phyloP scores from a whole-genome alignment of 2,797 vertebrate species.

The Nannoperca obscura region DNA sequence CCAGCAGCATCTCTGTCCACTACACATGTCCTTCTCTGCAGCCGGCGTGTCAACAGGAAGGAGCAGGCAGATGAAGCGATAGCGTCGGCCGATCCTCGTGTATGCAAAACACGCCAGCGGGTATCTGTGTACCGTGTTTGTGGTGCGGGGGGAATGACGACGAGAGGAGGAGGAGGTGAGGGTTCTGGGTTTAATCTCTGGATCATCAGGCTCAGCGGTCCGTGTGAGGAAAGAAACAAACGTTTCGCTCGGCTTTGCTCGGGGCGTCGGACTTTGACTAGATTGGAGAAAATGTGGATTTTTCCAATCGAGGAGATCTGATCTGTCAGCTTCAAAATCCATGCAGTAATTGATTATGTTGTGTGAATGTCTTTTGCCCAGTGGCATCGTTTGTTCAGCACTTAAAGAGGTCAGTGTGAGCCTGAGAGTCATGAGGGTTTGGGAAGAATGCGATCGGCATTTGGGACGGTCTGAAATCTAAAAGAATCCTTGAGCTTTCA shows the following conservation, averaged over 20 bases:
- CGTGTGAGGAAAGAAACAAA: conserved; percentile 16
- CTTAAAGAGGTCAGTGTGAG: conserved; percentile 29
- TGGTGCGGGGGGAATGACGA: conserved; percentile 13
- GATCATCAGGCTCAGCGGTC: conserved; percentile 16
- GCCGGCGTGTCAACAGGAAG: conserved; percentile 65
- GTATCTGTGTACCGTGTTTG: conserved; percentile 51
- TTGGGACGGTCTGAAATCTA: neutral
- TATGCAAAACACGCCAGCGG: conserved; percentile 60
- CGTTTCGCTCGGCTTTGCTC: neutral
- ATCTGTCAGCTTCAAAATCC: conserved; percentile 31
- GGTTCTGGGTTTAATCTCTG: conserved; percentile 30
- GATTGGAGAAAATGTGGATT: conserved; percentile 25
- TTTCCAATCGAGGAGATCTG: conserved; percentile 24
- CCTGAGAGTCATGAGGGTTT: conserved; percentile 27
- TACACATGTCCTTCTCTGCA: conserved; percentile 23
- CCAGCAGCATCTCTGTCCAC: conserved; percentile 35
- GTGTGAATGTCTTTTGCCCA: conserved; percentile 15
- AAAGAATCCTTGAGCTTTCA: neutral
- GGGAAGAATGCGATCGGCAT: conserved; percentile 19
- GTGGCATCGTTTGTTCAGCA: neutral
- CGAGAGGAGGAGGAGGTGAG: neutral
- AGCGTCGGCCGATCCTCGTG: conserved; percentile 40
- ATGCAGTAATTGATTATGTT: conserved; percentile 39
- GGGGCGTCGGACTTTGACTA: neutral
- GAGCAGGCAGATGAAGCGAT: conserved; percentile 63